Base-by-base conservation (phyloP, 2,113 vertebrate genomes). In the Athene noctua region DNA sequence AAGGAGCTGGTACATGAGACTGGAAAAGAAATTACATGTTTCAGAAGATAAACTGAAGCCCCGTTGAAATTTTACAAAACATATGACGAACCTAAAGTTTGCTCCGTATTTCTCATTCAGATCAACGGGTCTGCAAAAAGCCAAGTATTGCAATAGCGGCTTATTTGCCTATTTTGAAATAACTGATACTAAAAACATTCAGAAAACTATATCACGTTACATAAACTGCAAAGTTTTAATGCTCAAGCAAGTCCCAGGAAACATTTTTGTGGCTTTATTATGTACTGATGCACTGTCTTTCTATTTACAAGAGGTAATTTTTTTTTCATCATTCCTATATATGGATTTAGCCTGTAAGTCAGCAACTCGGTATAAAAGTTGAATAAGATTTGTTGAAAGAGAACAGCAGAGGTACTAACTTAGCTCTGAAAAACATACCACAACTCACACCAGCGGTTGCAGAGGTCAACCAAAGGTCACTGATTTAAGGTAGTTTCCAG, bases 401-500 rank as follows among this genome's bases (percentile, higher is more conserved):
- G 46, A 19, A 73, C 47, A 2, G 7, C 42, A 78, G 67, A 77
- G 46, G 32, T 86, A 52, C 15, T 46, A 87, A 80, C 47, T 84
- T 16, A 72, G 77, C 38, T 23, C 34, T 22, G 75, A 46, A 72
- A 74, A 89, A 86, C 88, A n/a, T 1, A 79, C 10, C 21, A 27
- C 2, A 6, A 46, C 46, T 92, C 82, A 63, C 73, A 58, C 30
- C 47, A 94, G 86, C 34, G 17, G 61, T 21, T 54, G 62, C 13
- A 11, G 68, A 96, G 95, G 96, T 96, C 79, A 96, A 32, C 63
- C 1, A 3, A 93, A 96, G 93, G 96, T 81, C 93, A 75, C 25
- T 4, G 49, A 49, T 81, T 94, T 91, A 84, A 97, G 86, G 93
- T 65, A 42, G 36, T 80, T 96, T 81, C 78, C 90, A 94, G 82